Evolutionary conservation across 1,140 invertebrate genomes (phyloP).

Genomic region (Hylaeus volcanicus): DNA sequence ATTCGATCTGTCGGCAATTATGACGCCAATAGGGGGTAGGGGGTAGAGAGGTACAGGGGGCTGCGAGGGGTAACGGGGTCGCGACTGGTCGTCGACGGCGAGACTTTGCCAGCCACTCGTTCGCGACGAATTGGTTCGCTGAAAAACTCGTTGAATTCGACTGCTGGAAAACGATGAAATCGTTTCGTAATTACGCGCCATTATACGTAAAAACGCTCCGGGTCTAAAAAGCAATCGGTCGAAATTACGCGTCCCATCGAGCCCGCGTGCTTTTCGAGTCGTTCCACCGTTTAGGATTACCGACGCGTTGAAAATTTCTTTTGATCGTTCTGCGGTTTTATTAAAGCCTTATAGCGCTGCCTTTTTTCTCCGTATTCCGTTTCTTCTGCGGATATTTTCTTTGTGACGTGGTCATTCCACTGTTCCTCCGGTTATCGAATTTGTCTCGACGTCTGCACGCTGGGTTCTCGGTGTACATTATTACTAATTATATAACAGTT

Average conservation of each 20-base stretch:
- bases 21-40: not conserved
- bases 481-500: no score
- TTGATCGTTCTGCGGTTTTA: constrained; percentile 21
- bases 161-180: constrained; percentile 8
- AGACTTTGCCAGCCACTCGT: not conserved
- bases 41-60: no score
- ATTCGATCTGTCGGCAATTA: constrained; percentile 70
- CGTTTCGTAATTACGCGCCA: constrained; percentile 24
- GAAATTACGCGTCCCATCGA: constrained; percentile 27
- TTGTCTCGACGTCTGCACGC: no score
- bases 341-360: not conserved
- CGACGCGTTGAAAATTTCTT: constrained; percentile 35
- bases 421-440: no score
- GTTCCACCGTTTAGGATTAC: constrained; percentile 19
- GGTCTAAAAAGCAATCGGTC: not conserved
- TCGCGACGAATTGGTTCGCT: constrained; percentile 24
- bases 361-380: no score
- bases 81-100: not conserved
- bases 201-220: constrained; percentile 34
- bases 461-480: no score
- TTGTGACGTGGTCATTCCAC: no score
- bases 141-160: constrained; percentile 8
- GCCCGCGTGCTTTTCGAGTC: not conserved
- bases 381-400: no score
- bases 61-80: no score